Base-by-base conservation (phyloP, 2,888 invertebrate species). In the Temnothorax unifasciatus region DNA sequence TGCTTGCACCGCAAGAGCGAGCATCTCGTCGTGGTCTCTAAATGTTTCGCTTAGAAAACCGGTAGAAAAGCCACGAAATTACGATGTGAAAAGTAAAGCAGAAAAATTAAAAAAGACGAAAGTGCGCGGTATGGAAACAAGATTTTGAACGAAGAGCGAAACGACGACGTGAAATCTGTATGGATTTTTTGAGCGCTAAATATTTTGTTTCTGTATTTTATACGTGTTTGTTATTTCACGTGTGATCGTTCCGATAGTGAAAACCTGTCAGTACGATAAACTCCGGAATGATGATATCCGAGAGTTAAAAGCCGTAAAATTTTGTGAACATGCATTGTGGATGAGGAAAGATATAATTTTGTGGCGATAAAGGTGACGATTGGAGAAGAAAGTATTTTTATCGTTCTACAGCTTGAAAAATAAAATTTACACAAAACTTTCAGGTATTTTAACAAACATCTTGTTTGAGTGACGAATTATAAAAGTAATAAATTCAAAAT, bases 1-100 rank as follows among this genome's bases (percentile, higher is more conserved):
- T 87, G 89, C 86, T 90, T 87, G 91, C 83, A 81, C 73, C 85
- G 89, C 89, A 87, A 64, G 90, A 87, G 93, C 87, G 90, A 91
- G 87, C 91, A 90, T 91, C 92, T 89, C 88, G 83, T 82, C 89
- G 88, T 75, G 85, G 83, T 86, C 86, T 86, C 85, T n/a, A n/a
- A 83, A 71, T 73, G 54, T 89, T 79, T 59, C 64, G 54, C 2
- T 29, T 29, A 18, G 8, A 47, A 86, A 38, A 63, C 0, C 15
- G 15, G 18, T 0, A 13, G 34, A 18, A 71, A 47, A 59, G 15
- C 8, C 29, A 11, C 3, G 21, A 44, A 34, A 29, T 5, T 15
- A 34, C 8, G 5, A 47, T 18, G 29, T 64, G 50, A 50, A 15
- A 44, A 50, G 11, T 50, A 15, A 59, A 44, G 18, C 5, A 9